Conservation (phyloP, 2,113 vertebrate genomes). For the Daboia siamensis region DNA sequence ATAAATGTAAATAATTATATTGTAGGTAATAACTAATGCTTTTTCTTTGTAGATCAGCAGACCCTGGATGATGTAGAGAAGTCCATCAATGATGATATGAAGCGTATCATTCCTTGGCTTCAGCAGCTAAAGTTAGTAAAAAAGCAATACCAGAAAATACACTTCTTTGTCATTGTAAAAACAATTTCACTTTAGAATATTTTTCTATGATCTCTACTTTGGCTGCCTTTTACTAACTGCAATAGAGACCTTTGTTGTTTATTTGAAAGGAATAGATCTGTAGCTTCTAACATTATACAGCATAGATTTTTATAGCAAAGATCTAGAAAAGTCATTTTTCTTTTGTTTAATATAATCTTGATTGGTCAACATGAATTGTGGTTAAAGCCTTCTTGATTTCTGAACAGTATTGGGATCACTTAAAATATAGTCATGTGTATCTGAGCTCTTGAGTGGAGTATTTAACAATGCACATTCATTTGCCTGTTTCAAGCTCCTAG, state of each 20-base stretch:
- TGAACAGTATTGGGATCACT: background rate
- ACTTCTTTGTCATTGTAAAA: background rate
- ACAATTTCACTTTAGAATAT: background rate
- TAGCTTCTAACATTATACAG: background rate
- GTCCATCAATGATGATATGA: constrained; percentile 95
- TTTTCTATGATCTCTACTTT: background rate
- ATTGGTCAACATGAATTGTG: background rate
- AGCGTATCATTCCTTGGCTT: constrained; percentile 90
- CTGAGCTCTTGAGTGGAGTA: background rate
- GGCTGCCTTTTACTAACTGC: background rate
- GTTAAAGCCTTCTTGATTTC: background rate
- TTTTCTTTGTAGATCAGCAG: constrained; percentile 80
- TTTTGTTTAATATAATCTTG: background rate
- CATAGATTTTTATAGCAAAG: background rate
- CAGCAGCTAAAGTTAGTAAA: constrained; percentile 89
- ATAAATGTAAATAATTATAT: constrained; percentile 11
- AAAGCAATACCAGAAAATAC: background rate
- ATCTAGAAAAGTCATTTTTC: background rate
- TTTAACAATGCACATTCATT: background rate
- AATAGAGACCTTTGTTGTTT: background rate
- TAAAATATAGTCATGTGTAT: background rate
- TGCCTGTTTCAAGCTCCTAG: background rate
- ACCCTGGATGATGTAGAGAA: constrained; percentile 95
- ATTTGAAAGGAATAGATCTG: background rate
- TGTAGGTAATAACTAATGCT: constrained; percentile 25